Conservation (phyloP, 2,113 vertebrate genomes). For the Channa maculata region DNA sequence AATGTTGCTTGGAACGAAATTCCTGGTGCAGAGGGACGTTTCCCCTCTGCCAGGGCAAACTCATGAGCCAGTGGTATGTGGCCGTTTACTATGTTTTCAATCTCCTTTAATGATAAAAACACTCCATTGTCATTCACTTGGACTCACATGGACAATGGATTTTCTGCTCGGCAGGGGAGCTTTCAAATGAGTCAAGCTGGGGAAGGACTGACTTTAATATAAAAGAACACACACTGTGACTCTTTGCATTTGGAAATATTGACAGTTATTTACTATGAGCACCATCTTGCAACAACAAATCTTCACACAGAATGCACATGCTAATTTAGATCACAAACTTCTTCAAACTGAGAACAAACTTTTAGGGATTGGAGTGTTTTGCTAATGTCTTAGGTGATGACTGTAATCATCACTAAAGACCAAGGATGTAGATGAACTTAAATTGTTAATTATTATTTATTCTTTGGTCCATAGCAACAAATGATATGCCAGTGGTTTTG, state of each 20-base stretch:
- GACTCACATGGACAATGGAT: constrained; percentile 16
- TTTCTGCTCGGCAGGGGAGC: constrained; percentile 39
- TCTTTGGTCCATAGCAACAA: constrained; percentile 19
- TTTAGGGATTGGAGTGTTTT: neutral
- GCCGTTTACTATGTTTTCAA: constrained; percentile 55
- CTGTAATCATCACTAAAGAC: neutral
- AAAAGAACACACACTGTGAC: constrained; percentile 7
- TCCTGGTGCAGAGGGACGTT: constrained; percentile 22
- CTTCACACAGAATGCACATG: neutral
- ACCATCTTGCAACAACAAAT: constrained; percentile 3
- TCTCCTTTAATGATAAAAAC: constrained; percentile 39
- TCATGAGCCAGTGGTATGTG: constrained; percentile 5
- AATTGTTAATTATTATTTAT: constrained; percentile 14
- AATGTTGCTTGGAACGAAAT: constrained; percentile 11
- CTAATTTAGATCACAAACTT: constrained; percentile 4
- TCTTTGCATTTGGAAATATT: constrained; percentile 33
- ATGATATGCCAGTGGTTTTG: constrained; percentile 18
- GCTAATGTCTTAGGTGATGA: neutral
- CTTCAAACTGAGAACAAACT: neutral
- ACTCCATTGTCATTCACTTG: constrained; percentile 25
- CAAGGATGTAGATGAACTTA: too few species aligned
- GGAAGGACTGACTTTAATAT: neutral
- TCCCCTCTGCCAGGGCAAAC: constrained; percentile 12
- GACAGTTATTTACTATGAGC: constrained; percentile 10
- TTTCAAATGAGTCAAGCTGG: constrained; percentile 19